Base-by-base conservation (phyloP, 2,888 invertebrate species). In the Apamea anceps region DNA sequence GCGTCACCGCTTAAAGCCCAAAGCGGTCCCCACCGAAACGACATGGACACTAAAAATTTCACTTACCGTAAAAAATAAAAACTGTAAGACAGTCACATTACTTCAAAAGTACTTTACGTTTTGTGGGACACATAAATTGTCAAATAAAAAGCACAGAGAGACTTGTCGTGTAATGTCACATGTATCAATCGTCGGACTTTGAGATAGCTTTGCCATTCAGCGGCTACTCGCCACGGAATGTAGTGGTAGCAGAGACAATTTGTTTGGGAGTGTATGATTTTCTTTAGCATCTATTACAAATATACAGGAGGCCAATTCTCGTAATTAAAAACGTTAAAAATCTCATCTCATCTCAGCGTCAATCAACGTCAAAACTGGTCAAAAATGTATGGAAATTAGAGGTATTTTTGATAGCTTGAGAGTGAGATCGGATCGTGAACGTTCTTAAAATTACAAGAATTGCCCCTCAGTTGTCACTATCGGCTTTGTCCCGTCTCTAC, bases 151-250 rank as follows among this genome's bases (percentile, higher is more conserved):
- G 62, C 42, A 81, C 77, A 83, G 66, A 79, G 70, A 82, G 74
- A 71, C 48, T 66, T 70, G 84, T 79, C 85, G 78, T 88, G 82
- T 90, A 90, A 84, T 87, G 90, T 90, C 85, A 89, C 91, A 92
- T 93, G 91, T 87, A 91, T 93, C 93, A 92, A 91, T 93, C 91
- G 92, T 80, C 89, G 80, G 72, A 72, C 82, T 85, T 74, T 70
- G 75, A 76, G 74, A 84, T 80, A 77, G 83, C 79, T 90, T 84
- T 84, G 87, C 89, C 90, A 88, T 89, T 91, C 85, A 88, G 76
- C 85, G 85, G 76, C 72, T 80, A 75, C 71, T 86, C 78, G 74
- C 65, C 67, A 60, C 75, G 85, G 87, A 86, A 87, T 85, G 89
- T 92, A 91, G 74, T 42, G 91, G 79, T 75, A 80, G 81, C 77